Evolutionary conservation across 2,888 invertebrate genomes (phyloP), one percentile per base, ranked within the genome.

Genomic region (Orthosia gracilis): DNA sequence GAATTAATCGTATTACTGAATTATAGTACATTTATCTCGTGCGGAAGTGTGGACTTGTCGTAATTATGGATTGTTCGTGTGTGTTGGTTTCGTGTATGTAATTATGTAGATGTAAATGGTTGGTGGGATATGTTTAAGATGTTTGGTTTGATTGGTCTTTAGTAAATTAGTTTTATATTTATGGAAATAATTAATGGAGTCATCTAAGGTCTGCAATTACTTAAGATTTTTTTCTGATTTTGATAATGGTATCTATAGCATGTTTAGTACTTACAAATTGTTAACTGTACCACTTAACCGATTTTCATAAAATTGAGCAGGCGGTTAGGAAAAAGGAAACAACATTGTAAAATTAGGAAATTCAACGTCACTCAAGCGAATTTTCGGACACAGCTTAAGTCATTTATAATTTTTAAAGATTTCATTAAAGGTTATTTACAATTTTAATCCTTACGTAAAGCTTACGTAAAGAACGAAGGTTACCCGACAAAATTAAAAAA

Each of bases 401-500:
- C 11, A 18, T 45, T 52, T 45, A 18, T 45, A 15, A 9, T 40
- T 54, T 55, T 61, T 23, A 31, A 45, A 68, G 11, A 65, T 13
- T 58, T 47, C 40, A 11, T 66, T 31, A 23, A 15, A 59, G 1
- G 50, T 47, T 17, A 67, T 52, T 64, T 58, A 52, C 18, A 55
- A 69, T 69, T 47, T 45, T 12, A 69, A 65, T 61, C 31, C 52
- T 21, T 15, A 57, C n/a, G n/a, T n/a, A n/a, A n/a, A 62, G 57
- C 31, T 66, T 45, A 57, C 21, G 18, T 63, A 73, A 69, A 67
- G 31, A 54, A 63, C 15, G 47, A 31, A 52, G 59, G 71, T 78
- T 76, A 81, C 75, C 78, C 76, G 59, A 67, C 69, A 75, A 76
- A 85, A 85, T 86, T 13, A 67, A 69, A 75, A 75, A 81, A 67